These are phyloP conservation scores for Synanthedon myopaeformis DNA, from an alignment of 2,888 invertebrate species.

Conservation along the genomic window DNA sequence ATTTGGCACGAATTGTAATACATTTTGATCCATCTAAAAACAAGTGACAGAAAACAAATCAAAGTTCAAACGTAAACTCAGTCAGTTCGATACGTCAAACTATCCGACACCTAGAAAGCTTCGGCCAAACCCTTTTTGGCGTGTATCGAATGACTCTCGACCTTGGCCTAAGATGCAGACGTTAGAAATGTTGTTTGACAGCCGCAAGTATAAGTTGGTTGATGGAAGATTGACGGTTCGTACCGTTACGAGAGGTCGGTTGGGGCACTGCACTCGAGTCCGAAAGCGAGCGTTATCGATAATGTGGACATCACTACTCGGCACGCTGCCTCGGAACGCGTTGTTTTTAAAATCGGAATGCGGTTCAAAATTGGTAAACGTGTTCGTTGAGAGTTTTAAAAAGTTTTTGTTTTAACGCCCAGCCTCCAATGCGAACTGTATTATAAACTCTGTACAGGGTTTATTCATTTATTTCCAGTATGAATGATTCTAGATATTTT, in stretches of 20 bases:
- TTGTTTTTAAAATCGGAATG: slow-evolving; percentile 48
- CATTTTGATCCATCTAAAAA: slow-evolving; percentile 6
- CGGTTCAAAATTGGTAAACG: slow-evolving; percentile 48
- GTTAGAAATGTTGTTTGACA: slow-evolving; percentile 25
- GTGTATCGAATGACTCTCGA: slow-evolving; percentile 14
- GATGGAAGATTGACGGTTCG: slow-evolving; percentile 51
- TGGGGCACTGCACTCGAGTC: slow-evolving; percentile 41
- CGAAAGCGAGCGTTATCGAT: slow-evolving; percentile 38
- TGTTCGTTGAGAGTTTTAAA: slow-evolving; percentile 33
- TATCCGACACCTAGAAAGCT: slow-evolving; percentile 34
- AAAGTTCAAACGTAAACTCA: slow-evolving; percentile 20
- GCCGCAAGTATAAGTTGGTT: slow-evolving; percentile 30
- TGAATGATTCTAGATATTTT: no score
- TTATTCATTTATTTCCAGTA: no score
- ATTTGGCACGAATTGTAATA: no score
- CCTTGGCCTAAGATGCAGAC: slow-evolving; percentile 14
- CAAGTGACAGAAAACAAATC: slow-evolving; percentile 23
- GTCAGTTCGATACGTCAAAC: slow-evolving; percentile 36
- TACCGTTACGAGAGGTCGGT: slow-evolving; percentile 46
- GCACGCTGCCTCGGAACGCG: slow-evolving; percentile 24
- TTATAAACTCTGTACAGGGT: not conserved
- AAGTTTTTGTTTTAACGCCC: slow-evolving; percentile 20
- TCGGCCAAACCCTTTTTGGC: slow-evolving; percentile 19
- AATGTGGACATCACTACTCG: slow-evolving; percentile 46
- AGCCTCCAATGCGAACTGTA: not conserved